Conservation (phyloP, 2,888 invertebrate genomes). For the Napeogenes sylphis region DNA sequence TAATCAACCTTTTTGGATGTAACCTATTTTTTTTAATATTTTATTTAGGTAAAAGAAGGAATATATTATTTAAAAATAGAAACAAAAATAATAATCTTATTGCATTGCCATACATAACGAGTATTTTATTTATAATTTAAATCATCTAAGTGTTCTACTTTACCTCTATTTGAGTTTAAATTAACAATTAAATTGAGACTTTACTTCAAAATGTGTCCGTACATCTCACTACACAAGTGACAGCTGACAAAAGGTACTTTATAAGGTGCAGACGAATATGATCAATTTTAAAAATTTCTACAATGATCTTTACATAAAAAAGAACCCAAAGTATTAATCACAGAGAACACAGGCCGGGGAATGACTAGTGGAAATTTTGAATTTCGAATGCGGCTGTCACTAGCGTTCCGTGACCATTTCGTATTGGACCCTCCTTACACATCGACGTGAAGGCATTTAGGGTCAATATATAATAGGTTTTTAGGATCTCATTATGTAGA, state of each 20-base stretch:
- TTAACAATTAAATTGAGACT: too few relatives aligned
- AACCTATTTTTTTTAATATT: neutral
- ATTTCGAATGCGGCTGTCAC: slow-evolving; percentile 60
- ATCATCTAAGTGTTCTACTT: too few relatives aligned
- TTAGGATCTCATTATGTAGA: slow-evolving; percentile 49
- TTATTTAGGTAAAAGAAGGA: too few relatives aligned
- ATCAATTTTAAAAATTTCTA: slow-evolving; percentile 29
- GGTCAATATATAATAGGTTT: slow-evolving; percentile 38
- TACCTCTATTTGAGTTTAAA: too few relatives aligned
- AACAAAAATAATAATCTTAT: too few relatives aligned
- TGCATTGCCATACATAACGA: too few relatives aligned
- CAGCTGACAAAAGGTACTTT: slow-evolving; percentile 21
- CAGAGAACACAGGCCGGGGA: slow-evolving; percentile 54
- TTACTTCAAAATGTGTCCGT: too few relatives aligned
- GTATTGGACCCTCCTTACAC: slow-evolving; percentile 31
- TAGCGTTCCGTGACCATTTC: slow-evolving; percentile 41
- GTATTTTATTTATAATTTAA: too few relatives aligned
- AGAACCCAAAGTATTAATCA: slow-evolving; percentile 64
- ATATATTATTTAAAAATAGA: too few relatives aligned
- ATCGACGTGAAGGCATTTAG: slow-evolving; percentile 1
- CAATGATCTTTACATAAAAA: slow-evolving; percentile 32
- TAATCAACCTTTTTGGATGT: neutral
- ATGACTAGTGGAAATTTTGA: slow-evolving; percentile 69
- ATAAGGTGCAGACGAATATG: slow-evolving; percentile 27
- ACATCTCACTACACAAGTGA: too few relatives aligned